These are phyloP conservation scores for Rhogogaster chlorosoma DNA, from an alignment of 2,888 invertebrate genomes.

Conservation along the genomic window DNA sequence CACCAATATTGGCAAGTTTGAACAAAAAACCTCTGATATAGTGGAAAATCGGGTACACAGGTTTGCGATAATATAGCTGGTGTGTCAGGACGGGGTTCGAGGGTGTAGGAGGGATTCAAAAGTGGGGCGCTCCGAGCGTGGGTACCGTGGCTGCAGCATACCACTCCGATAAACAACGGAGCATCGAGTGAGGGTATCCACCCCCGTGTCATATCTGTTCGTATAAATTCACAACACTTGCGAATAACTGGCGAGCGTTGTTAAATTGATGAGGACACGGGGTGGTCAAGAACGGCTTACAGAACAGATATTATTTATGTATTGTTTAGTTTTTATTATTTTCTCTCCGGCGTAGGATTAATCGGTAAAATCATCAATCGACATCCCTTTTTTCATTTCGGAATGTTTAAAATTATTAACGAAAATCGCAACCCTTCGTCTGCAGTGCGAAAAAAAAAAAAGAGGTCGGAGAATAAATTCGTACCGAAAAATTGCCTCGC, in stretches of 20 bases:
- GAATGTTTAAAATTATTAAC: background rate
- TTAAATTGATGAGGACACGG: constrained; percentile 63
- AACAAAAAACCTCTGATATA: constrained; percentile 53
- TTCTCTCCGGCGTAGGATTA: background rate
- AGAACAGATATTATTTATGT: constrained; percentile 16
- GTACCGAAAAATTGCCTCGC: background rate
- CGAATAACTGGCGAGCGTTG: constrained; percentile 69
- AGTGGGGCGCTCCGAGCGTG: constrained; percentile 58
- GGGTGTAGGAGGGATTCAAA: constrained; percentile 58
- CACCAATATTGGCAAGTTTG: constrained; percentile 49
- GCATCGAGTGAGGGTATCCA: constrained; percentile 63
- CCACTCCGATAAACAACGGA: constrained; percentile 68
- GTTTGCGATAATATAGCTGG: constrained; percentile 61
- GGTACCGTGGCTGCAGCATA: constrained; percentile 62
- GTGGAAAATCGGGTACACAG: constrained; percentile 54
- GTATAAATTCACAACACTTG: constrained; percentile 72
- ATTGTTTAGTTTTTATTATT: background rate
- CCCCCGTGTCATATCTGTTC: constrained; percentile 63
- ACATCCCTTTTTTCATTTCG: background rate
- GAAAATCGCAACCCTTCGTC: too few species aligned
- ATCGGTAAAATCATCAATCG: background rate
- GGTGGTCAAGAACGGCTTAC: constrained; percentile 38
- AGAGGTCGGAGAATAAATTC: background rate
- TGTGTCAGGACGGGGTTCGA: constrained; percentile 40
- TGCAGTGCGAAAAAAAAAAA: too few species aligned